These are phyloP conservation scores for Salarias fasciatus DNA, from an alignment of 2,797 vertebrate genomes.

Conservation along the genomic window DNA sequence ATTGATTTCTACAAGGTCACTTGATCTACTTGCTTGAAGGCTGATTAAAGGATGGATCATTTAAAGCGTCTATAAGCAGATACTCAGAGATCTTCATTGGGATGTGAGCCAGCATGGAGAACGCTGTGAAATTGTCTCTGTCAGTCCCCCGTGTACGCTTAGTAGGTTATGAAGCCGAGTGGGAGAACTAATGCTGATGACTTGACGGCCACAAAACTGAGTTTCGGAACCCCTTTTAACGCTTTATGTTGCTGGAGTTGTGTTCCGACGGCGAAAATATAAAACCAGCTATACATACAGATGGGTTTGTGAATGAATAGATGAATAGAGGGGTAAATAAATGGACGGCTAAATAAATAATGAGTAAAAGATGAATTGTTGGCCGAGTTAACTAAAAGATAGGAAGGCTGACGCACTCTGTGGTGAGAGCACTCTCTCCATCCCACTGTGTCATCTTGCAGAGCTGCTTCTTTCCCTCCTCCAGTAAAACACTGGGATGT, in stretches of 20 bases:
- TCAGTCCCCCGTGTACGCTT: slow-evolving; percentile 46
- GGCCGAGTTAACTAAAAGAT: slow-evolving; percentile 37
- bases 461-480: slow-evolving; percentile 37
- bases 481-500: slow-evolving; percentile 69
- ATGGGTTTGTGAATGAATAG: slow-evolving; percentile 18
- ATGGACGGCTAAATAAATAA: slow-evolving; percentile 51
- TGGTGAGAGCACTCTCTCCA: slow-evolving; percentile 30
- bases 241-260: slow-evolving; percentile 25
- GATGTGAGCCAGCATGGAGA: slow-evolving; percentile 34
- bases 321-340: slow-evolving; percentile 9
- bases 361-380: slow-evolving; percentile 49
- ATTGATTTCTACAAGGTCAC: background rate
- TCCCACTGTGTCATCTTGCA: slow-evolving; percentile 40
- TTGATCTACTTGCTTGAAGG: slow-evolving; percentile 18
- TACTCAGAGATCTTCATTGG: slow-evolving; percentile 6
- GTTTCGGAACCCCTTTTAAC: slow-evolving; percentile 34
- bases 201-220: slow-evolving; percentile 27
- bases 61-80: slow-evolving; percentile 27
- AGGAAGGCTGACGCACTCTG: slow-evolving; percentile 23
- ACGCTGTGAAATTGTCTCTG: slow-evolving; percentile 18
- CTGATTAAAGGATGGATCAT: slow-evolving; percentile 29
- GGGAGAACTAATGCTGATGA: slow-evolving; percentile 28
- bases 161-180: slow-evolving; percentile 47
- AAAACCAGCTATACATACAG: slow-evolving; percentile 26
- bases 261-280: slow-evolving; percentile 20